Evolutionary conservation across 2,888 invertebrate genomes (phyloP), one percentile per base, ranked within the genome.

Genomic region (Sarcophaga carnaria): DNA sequence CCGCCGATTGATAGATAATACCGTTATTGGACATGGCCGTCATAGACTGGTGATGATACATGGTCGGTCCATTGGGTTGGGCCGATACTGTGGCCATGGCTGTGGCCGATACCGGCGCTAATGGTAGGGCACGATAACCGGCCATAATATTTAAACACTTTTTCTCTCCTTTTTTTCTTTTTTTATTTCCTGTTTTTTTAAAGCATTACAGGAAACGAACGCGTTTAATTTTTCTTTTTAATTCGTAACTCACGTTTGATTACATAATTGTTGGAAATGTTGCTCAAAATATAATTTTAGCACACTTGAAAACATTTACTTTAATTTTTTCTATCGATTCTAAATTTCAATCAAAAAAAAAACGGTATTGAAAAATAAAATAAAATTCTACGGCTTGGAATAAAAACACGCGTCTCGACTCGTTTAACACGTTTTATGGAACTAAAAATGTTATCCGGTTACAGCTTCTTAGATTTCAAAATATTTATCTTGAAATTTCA

Each of bases 1-100:
- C 93, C 89, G 93, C 93, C 89, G 93, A 92, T 89, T 93, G 93
- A 93, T 93, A 93, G 88, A 93, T 92, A 90, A 93, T 92, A 89
- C 93, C 93, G 89, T 93, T 93, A 90, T 93, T 93, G 37, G 93
- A 92, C 91, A 92, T 90, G 2, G 92, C 91, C 83, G 93, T 92
- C 93, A 92, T 92, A 88, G 92, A 92, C 47, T 92, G 93, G 85
- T 93, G 92, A 86, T 91, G 92, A 88, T 92, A 93, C 93, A 93
- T 93, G 20, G 93, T 91, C 69, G 92, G 90, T 12, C 91, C 90
- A 88, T 90, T 89, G 76, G 88, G 88, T 88, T 89, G 78, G 87
- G 91, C 89, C 89, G 89, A 89, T 83, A 92, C 89, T 83, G 93
- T 87, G 83, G 88, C 87, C 89, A 89, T 88, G 83, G 91, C 88